Conservation (phyloP, 2,113 vertebrate species). For the Pica pica region DNA sequence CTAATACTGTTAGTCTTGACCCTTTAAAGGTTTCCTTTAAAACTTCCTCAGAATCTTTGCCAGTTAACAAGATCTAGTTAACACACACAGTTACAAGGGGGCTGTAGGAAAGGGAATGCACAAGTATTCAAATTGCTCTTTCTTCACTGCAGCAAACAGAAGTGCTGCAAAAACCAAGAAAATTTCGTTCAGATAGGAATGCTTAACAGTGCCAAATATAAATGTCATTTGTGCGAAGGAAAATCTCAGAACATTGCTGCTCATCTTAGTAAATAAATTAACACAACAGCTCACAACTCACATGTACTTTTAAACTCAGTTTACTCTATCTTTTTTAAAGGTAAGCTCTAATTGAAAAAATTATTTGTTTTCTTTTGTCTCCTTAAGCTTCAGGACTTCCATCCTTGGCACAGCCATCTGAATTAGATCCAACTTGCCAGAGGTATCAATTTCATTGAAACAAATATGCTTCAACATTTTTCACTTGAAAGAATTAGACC, state of each 20-base stretch:
- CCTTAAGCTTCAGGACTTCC: background rate
- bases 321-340: background rate
- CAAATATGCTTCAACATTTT: conserved; percentile 20
- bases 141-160: background rate
- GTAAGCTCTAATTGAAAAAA: background rate
- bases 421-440: conserved; percentile 19
- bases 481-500: conserved; percentile 28
- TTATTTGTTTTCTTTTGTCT: background rate
- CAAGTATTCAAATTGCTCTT: background rate
- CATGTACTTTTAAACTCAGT: background rate
- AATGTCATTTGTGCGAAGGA: background rate
- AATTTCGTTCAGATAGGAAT: background rate
- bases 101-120: background rate
- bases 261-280: background rate
- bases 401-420: background rate
- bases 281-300: background rate
- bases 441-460: conserved; percentile 43
- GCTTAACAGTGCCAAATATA: background rate
- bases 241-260: background rate
- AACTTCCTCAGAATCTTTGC: background rate
- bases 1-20: background rate
- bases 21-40: background rate
- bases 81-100: background rate
- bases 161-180: background rate
- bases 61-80: background rate